phyloP scores from a whole-genome alignment of 2,113 vertebrate genomes.

The Epinephelus cyanopodus region DNA sequence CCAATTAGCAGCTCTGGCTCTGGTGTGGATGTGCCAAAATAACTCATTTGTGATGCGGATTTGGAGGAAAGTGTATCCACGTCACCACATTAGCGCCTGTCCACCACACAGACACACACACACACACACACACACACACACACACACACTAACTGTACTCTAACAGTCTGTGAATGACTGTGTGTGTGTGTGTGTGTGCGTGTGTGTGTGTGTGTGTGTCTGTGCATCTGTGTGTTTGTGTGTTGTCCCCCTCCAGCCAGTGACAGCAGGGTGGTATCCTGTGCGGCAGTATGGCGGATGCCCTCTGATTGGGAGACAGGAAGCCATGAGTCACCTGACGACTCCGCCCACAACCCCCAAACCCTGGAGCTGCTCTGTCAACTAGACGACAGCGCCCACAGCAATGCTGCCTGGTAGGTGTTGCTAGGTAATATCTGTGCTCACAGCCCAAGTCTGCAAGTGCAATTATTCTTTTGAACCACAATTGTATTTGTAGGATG shows the following conservation, averaged over 20 bases:
- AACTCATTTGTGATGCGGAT: slow-evolving; percentile 62
- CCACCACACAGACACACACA: not conserved
- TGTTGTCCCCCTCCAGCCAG: slow-evolving; percentile 86
- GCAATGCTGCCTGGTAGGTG: slow-evolving; percentile 95
- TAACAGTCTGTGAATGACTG: slow-evolving; percentile 23
- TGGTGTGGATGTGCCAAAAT: slow-evolving; percentile 62
- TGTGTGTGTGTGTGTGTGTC: slow-evolving; percentile 18
- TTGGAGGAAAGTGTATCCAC: slow-evolving; percentile 36
- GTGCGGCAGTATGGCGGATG: slow-evolving; percentile 97
- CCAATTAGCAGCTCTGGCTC: slow-evolving; percentile 72
- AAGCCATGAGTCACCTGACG: slow-evolving; percentile 96
- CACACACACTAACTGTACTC: not conserved
- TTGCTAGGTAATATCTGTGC: slow-evolving; percentile 28
- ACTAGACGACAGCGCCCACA: slow-evolving; percentile 92
- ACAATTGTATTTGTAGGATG: not conserved
- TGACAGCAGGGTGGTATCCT: slow-evolving; percentile 94
- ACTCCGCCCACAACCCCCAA: slow-evolving; percentile 95
- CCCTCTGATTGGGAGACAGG: slow-evolving; percentile 95
- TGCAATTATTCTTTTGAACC: slow-evolving; percentile 27
- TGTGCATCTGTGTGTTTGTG: not conserved
- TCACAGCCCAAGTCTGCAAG: slow-evolving; percentile 15
- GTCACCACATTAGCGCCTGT: slow-evolving; percentile 30
- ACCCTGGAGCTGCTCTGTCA: slow-evolving; percentile 98
- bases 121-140: slow-evolving; percentile 14
- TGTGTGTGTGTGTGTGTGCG: slow-evolving; percentile 3